Evolutionary conservation across 1,140 invertebrate genomes (phyloP), one percentile per base, ranked within the genome.

Genomic region (Drosophila sucinea): DNA sequence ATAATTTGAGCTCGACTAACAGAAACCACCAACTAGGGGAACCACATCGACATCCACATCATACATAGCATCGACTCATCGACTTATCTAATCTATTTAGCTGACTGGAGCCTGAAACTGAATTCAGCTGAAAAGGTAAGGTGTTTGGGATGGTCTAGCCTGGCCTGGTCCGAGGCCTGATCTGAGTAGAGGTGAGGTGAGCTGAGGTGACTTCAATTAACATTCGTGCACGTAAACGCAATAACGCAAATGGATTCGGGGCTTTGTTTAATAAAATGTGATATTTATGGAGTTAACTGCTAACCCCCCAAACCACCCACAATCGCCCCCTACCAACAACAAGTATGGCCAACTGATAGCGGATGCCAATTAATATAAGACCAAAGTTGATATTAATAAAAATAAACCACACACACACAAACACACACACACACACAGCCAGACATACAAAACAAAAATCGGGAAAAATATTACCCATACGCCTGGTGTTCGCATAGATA

Each of bases 201-300:
- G 82, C 75, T 82, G 75, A 87, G 74, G 75, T 74, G 70, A 66
- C 83, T 87, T 89, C 84, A 87, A 87, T 87, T 87, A 87, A 84
- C 80, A 89, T 87, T 87, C 70, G 84, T 87, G 84, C 84, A 87
- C 84, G 84, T 87, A 89, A 70, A 69, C 68, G 84, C 84, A 89
- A 87, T 87, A 87, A 87, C 84, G 84, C 80, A 87, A 87, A 87
- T 87, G 84, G 84, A 89, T 87, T 89, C 70, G 84, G 77, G 47
- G 81, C 75, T 83, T 71, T 78, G 73, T 81, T 87, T 84, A 80
- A 87, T 87, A 87, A 87, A 87, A 87, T 89, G 73, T 58, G 80
- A 78, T 87, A 78, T 87, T 87, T 87, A 87, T 87, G 84, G 84
- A 89, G 84, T 87, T 77, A 70, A 80, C 68, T 71, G 83, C 75